Evolutionary conservation across 37 sponge, comb jelly and placozoan species (phyloP).

Genomic region (Geodia barretti): DNA sequence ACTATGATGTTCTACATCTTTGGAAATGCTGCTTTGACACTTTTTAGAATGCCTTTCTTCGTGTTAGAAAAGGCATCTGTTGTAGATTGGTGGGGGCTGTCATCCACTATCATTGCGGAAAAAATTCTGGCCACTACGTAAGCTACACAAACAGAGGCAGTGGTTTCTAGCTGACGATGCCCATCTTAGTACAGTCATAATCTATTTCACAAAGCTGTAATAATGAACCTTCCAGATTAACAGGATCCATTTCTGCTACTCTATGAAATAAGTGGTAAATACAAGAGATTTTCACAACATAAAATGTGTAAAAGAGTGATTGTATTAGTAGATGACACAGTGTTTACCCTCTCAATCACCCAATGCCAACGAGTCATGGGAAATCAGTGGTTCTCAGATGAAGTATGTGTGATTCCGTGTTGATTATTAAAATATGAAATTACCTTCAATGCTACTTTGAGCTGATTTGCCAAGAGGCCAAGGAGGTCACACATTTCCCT

Average conservation of each 20-base stretch:
- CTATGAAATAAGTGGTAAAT: neutral
- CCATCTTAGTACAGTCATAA: no score
- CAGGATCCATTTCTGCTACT: neutral
- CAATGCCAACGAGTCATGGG: neutral
- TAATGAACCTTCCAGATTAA: no score
- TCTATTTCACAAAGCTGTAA: no score
- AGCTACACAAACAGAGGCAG: neutral
- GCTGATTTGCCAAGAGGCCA: neutral
- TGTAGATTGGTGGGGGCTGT: neutral
- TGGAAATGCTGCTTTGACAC: no score
- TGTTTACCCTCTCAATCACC: neutral
- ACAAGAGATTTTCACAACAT: neutral
- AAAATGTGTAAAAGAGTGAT: no score
- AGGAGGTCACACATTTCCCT: neutral
- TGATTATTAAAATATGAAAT: no score
- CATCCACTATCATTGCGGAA: neutral
- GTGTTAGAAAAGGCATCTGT: neutral
- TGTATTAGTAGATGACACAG: neutral
- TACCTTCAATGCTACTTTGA: neutral
- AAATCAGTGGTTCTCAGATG: neutral
- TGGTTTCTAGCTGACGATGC: neutral
- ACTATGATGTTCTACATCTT: no score
- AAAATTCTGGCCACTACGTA: neutral
- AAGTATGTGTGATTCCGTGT: neutral
- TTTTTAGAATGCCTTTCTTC: neutral